Evolutionary conservation across 2,797 vertebrate species (phyloP).

Genomic region (Enteromius radiatus): DNA sequence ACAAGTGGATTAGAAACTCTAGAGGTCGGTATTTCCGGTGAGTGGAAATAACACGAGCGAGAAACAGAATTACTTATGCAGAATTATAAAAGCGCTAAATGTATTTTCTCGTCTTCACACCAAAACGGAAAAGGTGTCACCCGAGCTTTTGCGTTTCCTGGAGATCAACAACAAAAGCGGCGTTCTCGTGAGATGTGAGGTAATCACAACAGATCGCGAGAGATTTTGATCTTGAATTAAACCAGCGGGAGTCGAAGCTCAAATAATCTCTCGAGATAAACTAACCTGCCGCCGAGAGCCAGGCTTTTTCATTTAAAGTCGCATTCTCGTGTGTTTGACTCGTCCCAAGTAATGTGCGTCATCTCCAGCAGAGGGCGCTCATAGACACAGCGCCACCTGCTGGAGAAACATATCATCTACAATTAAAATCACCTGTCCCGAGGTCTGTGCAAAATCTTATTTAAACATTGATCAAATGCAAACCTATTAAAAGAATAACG

Average conservation of each 20-base stretch:
- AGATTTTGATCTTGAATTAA: not conserved
- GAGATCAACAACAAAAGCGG: slow-evolving; percentile 21
- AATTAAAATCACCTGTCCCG: not conserved
- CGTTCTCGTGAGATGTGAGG: slow-evolving; percentile 24
- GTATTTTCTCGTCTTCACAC: not conserved
- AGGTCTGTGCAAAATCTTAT: not conserved
- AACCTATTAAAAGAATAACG: not conserved
- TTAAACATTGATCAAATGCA: not conserved
- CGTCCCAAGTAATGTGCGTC: not conserved
- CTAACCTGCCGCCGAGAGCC: not conserved
- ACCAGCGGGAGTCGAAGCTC: not conserved
- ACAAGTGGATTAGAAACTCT: slow-evolving; percentile 75
- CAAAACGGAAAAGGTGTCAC: not conserved
- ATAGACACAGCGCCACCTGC: not conserved
- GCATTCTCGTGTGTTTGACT: not conserved
- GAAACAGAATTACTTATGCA: not conserved
- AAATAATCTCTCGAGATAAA: not conserved
- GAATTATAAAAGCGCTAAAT: not conserved
- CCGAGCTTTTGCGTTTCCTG: slow-evolving; percentile 11
- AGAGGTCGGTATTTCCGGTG: slow-evolving; percentile 61
- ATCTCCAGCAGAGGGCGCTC: not conserved
- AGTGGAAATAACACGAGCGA: not conserved
- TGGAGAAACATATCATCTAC: not conserved
- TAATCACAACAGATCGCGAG: slow-evolving; percentile 17
- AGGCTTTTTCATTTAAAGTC: not conserved